Evolutionary conservation across 1,140 invertebrate genomes (phyloP).

Genomic region (Bombus sibiricus): DNA sequence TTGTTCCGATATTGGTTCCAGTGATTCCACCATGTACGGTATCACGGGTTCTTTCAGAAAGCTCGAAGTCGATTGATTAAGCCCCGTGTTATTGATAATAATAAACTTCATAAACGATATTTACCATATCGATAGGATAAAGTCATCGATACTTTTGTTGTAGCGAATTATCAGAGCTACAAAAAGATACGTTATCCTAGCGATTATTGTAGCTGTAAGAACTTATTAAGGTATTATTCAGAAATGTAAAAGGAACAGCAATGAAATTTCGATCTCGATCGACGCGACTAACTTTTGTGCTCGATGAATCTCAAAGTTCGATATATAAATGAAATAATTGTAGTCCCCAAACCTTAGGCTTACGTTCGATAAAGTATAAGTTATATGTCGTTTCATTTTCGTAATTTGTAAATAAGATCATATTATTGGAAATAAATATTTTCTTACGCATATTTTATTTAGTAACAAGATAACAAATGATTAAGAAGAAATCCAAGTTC

Average conservation of each 20-base stretch:
- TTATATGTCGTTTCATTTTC: background rate
- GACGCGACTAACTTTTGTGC: background rate
- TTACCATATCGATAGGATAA: background rate
- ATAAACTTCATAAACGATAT: background rate
- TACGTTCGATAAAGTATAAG: background rate
- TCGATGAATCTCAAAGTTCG: background rate
- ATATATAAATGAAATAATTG: background rate
- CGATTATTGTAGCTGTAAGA: background rate
- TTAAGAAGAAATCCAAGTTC: slow-evolving; percentile 81
- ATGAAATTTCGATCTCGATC: slow-evolving; percentile 37
- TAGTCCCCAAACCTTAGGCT: background rate
- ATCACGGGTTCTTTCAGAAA: slow-evolving; percentile 90
- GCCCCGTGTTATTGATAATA: no score
- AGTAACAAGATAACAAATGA: background rate
- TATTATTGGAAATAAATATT: slow-evolving; percentile 4
- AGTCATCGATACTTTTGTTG: no score
- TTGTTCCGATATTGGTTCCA: slow-evolving; percentile 83
- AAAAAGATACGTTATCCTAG: no score
- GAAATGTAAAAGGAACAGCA: background rate
- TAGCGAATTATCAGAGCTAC: no score
- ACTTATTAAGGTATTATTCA: background rate
- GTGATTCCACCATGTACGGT: slow-evolving; percentile 85
- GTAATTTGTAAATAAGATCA: slow-evolving; percentile 30
- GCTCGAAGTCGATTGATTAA: slow-evolving; percentile 88
- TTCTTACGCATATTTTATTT: slow-evolving; percentile 4